Base-by-base conservation (phyloP, 92 coral and sea anemone species). In the Scolanthus callimorphus region DNA sequence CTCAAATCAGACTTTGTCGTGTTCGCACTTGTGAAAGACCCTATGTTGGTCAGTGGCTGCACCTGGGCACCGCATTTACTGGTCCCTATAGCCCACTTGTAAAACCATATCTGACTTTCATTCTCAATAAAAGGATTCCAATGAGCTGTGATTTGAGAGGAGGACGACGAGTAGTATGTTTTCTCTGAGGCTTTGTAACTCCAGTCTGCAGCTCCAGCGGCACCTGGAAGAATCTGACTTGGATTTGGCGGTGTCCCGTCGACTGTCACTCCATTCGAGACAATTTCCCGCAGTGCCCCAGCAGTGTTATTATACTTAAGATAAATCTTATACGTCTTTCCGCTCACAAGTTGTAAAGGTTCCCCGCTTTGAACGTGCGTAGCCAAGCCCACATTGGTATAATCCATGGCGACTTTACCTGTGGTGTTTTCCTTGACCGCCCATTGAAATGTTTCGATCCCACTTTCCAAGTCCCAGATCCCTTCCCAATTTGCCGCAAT, bases 401-500 rank as follows among this genome's bases (percentile, higher is more conserved):
- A 86, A 26, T 57, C 34, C 41, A 67, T 79, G 0, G 71, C 71
- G 60, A 60, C 62, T 48, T 58, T 65, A 62, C 78, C 65, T 6
- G 22, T 67, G n/a, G 38, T 47, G 50, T 72, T 80, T 17, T 81
- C 59, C 20, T 90, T 95, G 55, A 92, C 74, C 39, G 86, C 80
- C 98, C 98, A 92, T 51, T 88, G 85, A 63, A 92, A 92, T 49
- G 71, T 77, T n/a, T 69, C 85, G 11, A 92, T 77, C 57, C 91
- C 85, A 56, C 98, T 92, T 57, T 88, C 92, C 62, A 92, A 55
- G 62, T 92, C 98, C 96, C 94, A 92, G 53, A 92, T 69, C 39
- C 90, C 89, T 71, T 92, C 98, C 98, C 98, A 92, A 71, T 92
- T 92, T 1, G 96, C 98, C 20, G 90, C 78, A 65, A 92, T 65